These are phyloP conservation scores for Tachina grossa DNA, from an alignment of 2,888 invertebrate species.

Conservation along the genomic window DNA sequence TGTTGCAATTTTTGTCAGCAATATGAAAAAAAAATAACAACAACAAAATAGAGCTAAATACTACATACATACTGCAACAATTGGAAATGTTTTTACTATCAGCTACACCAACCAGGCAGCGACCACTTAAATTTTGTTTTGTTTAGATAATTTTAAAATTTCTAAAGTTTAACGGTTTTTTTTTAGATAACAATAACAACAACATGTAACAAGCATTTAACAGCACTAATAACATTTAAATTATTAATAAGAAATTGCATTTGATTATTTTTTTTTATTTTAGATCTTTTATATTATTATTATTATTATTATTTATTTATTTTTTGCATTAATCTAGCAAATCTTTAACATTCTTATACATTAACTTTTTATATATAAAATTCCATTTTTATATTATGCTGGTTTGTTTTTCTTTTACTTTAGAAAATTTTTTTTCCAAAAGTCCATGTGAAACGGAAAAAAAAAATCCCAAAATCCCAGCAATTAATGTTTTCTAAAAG, in stretches of 20 bases:
- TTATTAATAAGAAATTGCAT: conserved; percentile 25
- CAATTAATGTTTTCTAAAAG: neutral
- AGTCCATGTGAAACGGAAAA: too few relatives aligned
- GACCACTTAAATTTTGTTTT: conserved; percentile 61
- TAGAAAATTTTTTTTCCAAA: neutral
- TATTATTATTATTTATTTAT: conserved; percentile 26
- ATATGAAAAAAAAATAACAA: conserved; percentile 19
- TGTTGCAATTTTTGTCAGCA: conserved; percentile 68
- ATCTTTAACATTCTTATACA: too few relatives aligned
- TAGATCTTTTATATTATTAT: neutral
- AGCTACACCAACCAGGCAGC: conserved; percentile 19
- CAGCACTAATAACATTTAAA: conserved; percentile 41
- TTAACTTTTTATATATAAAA: conserved; percentile 3
- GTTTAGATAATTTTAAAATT: conserved; percentile 55
- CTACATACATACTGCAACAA: conserved; percentile 26
- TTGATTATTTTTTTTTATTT: conserved; percentile 30
- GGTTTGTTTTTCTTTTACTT: neutral
- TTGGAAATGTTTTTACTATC: conserved; percentile 17
- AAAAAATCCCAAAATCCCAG: neutral
- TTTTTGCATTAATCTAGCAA: conserved; percentile 12
- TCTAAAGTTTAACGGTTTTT: conserved; percentile 68
- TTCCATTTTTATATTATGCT: neutral
- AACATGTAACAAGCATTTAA: conserved; percentile 30
- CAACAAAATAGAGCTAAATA: conserved; percentile 12
- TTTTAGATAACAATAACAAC: conserved; percentile 25